These are phyloP conservation scores for Ylistrum balloti DNA, from an alignment of 1,140 invertebrate species.

Conservation along the genomic window DNA sequence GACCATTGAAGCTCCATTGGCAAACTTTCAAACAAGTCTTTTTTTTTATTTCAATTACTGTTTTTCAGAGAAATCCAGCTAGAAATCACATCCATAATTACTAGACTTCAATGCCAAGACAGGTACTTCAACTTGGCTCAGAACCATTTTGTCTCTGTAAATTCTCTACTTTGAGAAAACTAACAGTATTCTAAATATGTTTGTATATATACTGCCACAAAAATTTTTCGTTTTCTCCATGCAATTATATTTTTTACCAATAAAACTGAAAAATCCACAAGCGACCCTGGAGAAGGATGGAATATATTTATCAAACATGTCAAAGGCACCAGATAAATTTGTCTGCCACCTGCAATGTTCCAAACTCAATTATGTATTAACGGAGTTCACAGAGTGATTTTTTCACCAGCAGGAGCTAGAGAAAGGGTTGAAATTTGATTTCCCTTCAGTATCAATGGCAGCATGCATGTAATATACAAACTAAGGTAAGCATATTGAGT, in stretches of 20 bases:
- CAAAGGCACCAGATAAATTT: background rate
- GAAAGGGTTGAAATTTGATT: too few relatives aligned
- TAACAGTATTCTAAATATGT: background rate
- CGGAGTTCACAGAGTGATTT: too few relatives aligned
- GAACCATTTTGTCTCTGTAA: background rate
- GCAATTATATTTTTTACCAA: conserved; percentile 21
- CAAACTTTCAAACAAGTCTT: background rate
- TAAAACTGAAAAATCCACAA: conserved; percentile 19
- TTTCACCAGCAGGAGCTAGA: too few relatives aligned
- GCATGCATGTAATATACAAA: background rate
- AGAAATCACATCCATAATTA: background rate
- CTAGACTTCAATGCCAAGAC: background rate
- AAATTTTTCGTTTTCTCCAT: background rate
- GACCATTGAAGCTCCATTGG: too few relatives aligned
- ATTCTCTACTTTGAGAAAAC: background rate
- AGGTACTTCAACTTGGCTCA: conserved; percentile 10
- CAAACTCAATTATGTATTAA: background rate
- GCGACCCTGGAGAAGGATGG: too few relatives aligned
- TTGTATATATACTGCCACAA: background rate
- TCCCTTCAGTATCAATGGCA: too few relatives aligned
- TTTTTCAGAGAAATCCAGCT: background rate
- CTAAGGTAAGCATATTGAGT: background rate
- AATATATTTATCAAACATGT: background rate
- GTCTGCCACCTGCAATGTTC: background rate
- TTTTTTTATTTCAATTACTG: background rate